Percentiles rank a stretch among this genome's conserved stretches.
Conservation (phyloP, 2,797 vertebrate species). For the Eulemur mongoz region DNA sequence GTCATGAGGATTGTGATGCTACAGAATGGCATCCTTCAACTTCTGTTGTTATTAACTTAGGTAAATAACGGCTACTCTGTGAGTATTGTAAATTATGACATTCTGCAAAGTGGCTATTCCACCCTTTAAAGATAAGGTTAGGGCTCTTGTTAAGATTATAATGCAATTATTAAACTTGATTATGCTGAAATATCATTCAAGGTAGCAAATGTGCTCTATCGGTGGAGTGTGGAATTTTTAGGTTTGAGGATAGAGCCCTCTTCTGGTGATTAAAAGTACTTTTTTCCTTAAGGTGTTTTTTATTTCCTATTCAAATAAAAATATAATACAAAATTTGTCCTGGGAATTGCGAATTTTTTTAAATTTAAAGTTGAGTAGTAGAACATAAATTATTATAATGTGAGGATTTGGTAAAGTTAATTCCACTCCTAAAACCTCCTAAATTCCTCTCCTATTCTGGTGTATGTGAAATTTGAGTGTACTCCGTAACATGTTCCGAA, state of each 20-base stretch:
- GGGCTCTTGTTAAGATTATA: background rate
- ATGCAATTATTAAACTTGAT: background rate
- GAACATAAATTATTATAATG: background rate
- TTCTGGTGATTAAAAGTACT: constrained; percentile 30
- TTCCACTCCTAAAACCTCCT: background rate
- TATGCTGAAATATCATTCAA: background rate
- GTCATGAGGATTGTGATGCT: background rate
- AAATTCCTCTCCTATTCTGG: background rate
- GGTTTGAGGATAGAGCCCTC: constrained; percentile 54
- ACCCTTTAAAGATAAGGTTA: background rate
- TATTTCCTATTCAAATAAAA: background rate
- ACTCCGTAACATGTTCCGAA: background rate
- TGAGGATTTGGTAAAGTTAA: background rate
- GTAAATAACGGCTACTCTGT: background rate
- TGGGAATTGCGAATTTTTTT: background rate
- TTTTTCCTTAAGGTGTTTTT: background rate
- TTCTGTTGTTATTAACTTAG: background rate
- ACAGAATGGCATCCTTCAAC: background rate
- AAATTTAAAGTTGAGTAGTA: background rate
- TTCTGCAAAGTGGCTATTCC: background rate
- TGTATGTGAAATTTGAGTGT: background rate
- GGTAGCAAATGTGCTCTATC: background rate
- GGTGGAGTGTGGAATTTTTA: background rate
- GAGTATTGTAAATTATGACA: background rate
- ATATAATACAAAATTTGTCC: background rate